Conservation (phyloP, 2,888 invertebrate genomes). For the Leucania comma region DNA sequence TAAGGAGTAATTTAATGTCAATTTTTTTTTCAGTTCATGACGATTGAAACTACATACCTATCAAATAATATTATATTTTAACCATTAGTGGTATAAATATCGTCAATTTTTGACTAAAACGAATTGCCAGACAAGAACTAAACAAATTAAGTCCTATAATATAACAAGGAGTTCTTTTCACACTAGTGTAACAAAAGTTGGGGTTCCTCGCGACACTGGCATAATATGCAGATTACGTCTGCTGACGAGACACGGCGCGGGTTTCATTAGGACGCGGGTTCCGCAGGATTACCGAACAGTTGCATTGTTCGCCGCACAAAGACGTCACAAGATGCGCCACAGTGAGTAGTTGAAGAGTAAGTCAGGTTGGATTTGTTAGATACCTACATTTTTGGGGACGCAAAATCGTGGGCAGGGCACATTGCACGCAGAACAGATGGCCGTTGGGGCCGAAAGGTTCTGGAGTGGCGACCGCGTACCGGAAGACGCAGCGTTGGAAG, state of each 20-base stretch:
- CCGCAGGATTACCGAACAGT: constrained; percentile 54
- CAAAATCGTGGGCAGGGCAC: no score
- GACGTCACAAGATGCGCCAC: constrained; percentile 46
- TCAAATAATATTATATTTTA: not conserved
- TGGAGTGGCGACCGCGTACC: no score
- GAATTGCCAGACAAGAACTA: not conserved
- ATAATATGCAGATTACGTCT: constrained; percentile 48
- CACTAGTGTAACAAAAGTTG: constrained; percentile 31
- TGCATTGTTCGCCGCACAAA: constrained; percentile 65
- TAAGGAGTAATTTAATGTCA: not conserved
- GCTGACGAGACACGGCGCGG: constrained; percentile 37
- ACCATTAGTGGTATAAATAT: not conserved
- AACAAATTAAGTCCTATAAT: not conserved
- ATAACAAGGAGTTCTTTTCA: constrained; percentile 19
- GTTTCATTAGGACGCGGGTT: constrained; percentile 61
- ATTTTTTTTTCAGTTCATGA: not conserved
- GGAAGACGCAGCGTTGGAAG: no score
- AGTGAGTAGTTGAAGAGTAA: constrained; percentile 25
- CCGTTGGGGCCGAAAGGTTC: no score
- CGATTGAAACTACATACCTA: not conserved
- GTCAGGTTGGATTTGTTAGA: not conserved
- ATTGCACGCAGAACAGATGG: no score
- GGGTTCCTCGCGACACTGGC: constrained; percentile 42
- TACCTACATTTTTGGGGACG: not conserved
- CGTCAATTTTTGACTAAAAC: not conserved